Evolutionary conservation across 2,113 vertebrate species (phyloP).

Genomic region (Nibea albiflora): DNA sequence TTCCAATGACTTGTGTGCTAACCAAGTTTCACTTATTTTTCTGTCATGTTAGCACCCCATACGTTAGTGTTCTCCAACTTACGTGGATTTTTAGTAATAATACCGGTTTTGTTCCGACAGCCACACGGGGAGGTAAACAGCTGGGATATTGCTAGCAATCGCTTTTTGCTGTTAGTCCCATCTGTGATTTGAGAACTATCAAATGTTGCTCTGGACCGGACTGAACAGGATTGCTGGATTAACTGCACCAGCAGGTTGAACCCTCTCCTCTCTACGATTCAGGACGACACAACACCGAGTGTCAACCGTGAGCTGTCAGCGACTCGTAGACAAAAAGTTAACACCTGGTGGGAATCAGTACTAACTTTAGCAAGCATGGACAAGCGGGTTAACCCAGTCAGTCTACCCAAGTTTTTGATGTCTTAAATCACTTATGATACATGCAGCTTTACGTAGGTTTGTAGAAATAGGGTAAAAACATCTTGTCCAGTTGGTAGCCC

Average conservation of each 20-base stretch:
- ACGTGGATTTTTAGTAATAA: background rate
- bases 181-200: background rate
- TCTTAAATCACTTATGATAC: background rate
- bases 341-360: background rate
- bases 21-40: no score
- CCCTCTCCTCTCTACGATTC: background rate
- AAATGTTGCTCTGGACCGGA: no score
- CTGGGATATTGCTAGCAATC: background rate
- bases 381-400: background rate
- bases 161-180: background rate
- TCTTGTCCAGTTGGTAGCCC: no score
- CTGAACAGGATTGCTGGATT: no score
- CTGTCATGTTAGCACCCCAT: no score
- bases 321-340: slow-evolving; percentile 1
- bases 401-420: background rate
- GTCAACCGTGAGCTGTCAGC: no score
- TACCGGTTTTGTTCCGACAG: background rate
- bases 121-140: background rate
- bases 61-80: no score
- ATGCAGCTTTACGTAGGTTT: background rate
- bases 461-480: background rate
- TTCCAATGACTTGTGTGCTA: no score
- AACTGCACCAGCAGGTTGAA: no score
- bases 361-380: background rate
- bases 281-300: background rate